These are phyloP conservation scores for Catocala fraxini DNA, from an alignment of 2,888 invertebrate species.

Conservation along the genomic window DNA sequence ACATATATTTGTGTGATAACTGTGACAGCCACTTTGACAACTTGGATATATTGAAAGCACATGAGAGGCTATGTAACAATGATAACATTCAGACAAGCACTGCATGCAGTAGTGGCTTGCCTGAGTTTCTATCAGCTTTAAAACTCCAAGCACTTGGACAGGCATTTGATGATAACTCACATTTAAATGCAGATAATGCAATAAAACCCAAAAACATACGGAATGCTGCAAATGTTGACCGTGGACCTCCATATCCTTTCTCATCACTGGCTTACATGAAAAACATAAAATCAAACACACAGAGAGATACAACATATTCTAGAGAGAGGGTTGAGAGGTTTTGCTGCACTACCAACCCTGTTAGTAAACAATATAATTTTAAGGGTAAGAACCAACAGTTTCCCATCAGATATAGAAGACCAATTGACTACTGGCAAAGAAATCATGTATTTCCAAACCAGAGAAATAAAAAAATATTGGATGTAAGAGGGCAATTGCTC, in stretches of 20 bases:
- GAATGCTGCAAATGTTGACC: constrained; percentile 71
- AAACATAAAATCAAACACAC: constrained; percentile 69
- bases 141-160: constrained; percentile 67
- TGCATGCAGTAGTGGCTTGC: constrained; percentile 65
- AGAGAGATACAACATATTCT: constrained; percentile 70
- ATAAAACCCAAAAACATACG: constrained; percentile 68
- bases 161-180: constrained; percentile 38
- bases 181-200: constrained; percentile 52
- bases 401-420: constrained; percentile 77
- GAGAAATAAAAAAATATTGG: constrained; percentile 76
- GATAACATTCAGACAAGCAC: constrained; percentile 54
- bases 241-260: constrained; percentile 82
- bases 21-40: constrained; percentile 92
- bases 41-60: constrained; percentile 70
- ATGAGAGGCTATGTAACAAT: constrained; percentile 83
- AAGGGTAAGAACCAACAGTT: constrained; percentile 77
- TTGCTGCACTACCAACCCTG: constrained; percentile 68
- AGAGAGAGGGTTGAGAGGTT: constrained; percentile 80
- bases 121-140: constrained; percentile 77
- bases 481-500: constrained; percentile 81
- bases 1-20: constrained; percentile 92
- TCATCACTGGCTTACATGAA: constrained; percentile 81
- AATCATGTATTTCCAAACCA: constrained; percentile 77
- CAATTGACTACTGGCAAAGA: constrained; percentile 82
- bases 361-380: constrained; percentile 72